Percentiles rank a stretch among this genome's conserved stretches.
These are phyloP conservation scores for Drosophila borealis DNA, from an alignment of 2,888 invertebrate species.

Conservation along the genomic window DNA sequence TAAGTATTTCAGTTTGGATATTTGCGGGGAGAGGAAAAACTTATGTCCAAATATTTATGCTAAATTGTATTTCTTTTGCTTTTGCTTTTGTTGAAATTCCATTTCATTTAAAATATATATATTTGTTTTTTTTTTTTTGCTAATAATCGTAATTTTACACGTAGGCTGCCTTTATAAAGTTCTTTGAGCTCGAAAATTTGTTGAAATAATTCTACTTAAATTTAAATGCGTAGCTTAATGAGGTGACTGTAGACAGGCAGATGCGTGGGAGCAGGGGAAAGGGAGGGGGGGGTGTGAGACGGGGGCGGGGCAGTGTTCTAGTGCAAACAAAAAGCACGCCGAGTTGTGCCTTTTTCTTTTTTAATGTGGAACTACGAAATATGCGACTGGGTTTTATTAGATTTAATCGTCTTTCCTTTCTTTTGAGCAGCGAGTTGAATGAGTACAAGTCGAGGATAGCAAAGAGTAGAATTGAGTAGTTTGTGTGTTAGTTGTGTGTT, in stretches of 20 bases:
- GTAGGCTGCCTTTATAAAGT: conserved; percentile 60
- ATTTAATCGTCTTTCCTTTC: neutral
- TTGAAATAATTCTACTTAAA: conserved; percentile 71
- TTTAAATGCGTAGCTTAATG: conserved; percentile 51
- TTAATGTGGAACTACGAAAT: neutral
- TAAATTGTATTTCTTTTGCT: conserved; percentile 32
- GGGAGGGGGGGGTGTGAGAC: neutral
- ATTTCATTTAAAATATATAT: conserved; percentile 60
- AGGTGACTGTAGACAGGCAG: conserved; percentile 6
- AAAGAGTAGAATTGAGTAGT: conserved; percentile 11
- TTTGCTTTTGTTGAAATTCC: conserved; percentile 61
- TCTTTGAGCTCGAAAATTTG: conserved; percentile 56
- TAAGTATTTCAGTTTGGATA: conserved; percentile 37
- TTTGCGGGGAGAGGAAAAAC: conserved; percentile 41
- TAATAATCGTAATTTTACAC: conserved; percentile 34
- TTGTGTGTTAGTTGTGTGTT: neutral
- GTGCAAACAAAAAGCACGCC: conserved; percentile 16
- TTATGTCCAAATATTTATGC: conserved; percentile 69
- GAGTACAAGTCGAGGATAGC: conserved; percentile 11
- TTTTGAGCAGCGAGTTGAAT: conserved; percentile 40
- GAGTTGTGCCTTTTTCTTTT: neutral
- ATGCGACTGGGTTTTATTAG: neutral
- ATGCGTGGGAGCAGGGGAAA: neutral
- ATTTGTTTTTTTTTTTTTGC: conserved; percentile 44
- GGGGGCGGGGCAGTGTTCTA: conserved; percentile 52